Evolutionary conservation across 2,113 vertebrate species (phyloP).

Genomic region (Empidonax alnorum): DNA sequence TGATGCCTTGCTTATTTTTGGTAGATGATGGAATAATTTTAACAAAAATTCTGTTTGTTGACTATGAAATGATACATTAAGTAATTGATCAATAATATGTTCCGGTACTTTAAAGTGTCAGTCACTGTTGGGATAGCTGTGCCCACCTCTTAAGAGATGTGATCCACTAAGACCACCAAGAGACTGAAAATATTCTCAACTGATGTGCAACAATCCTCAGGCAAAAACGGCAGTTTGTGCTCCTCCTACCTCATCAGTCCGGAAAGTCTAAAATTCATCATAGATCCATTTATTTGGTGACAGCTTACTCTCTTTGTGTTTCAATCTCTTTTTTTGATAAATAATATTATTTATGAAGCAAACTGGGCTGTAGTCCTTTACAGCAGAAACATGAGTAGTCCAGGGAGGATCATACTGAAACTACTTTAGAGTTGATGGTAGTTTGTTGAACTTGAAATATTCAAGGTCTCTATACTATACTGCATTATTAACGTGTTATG

Average conservation of each 20-base stretch:
- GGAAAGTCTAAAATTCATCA: neutral
- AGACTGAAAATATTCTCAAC: neutral
- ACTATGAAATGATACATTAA: neutral
- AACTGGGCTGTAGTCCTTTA: neutral
- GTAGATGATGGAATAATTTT: neutral
- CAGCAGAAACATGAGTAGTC: neutral
- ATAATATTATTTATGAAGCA: neutral
- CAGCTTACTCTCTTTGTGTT: neutral
- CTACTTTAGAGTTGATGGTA: neutral
- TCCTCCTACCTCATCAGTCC: neutral
- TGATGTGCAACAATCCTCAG: neutral
- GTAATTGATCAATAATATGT: neutral
- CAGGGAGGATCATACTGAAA: neutral
- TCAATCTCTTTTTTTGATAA: neutral
- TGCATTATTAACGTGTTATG: neutral
- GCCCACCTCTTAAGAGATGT: neutral
- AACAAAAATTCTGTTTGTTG: neutral
- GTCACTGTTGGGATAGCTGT: accelerated
- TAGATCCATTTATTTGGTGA: neutral
- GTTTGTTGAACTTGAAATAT: neutral
- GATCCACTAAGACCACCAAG: neutral
- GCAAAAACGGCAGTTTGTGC: neutral
- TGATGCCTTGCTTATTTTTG: neutral
- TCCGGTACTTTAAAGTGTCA: neutral
- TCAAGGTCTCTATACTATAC: neutral